Evolutionary conservation across 2,888 invertebrate species (phyloP).

Genomic region (Oxycera nigricornis): DNA sequence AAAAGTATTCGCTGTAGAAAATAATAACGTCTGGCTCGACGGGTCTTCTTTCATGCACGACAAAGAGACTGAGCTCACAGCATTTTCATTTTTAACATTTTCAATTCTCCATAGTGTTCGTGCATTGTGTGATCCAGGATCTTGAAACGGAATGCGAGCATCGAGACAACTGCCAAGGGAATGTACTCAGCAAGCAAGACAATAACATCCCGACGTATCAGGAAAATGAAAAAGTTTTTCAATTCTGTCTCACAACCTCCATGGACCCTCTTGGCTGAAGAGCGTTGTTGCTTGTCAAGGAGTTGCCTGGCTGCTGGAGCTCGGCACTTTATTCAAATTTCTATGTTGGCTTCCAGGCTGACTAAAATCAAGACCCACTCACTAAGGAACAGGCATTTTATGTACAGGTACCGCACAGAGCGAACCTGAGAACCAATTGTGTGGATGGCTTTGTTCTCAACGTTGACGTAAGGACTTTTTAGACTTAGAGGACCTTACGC

Average conservation of each 20-base stretch:
- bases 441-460: conserved; percentile 37
- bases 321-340: conserved; percentile 46
- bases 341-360: conserved; percentile 30
- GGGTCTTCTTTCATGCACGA: conserved; percentile 45
- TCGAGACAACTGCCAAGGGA: neutral
- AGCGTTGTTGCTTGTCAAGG: conserved; percentile 27
- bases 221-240: conserved; percentile 32
- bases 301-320: conserved; percentile 18
- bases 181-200: conserved; percentile 7
- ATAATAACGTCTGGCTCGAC: conserved; percentile 49
- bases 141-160: conserved; percentile 19
- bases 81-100: conserved; percentile 23
- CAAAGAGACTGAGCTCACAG: conserved; percentile 32
- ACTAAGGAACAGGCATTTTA: conserved; percentile 11
- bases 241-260: conserved; percentile 31
- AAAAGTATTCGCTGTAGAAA: conserved; percentile 33
- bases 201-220: conserved; percentile 21
- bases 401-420: conserved; percentile 41
- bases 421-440: conserved; percentile 12
- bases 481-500: conserved; percentile 21
- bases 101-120: conserved; percentile 32
- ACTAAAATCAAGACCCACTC: conserved; percentile 44
- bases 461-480: conserved; percentile 43
- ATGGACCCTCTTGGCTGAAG: conserved; percentile 32
- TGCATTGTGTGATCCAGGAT: conserved; percentile 40